A percentile compares a stretch with the other conserved stretches of the same genome.
These are phyloP conservation scores for Strix aluco DNA, from an alignment of 2,113 vertebrate species.

Conservation along the genomic window DNA sequence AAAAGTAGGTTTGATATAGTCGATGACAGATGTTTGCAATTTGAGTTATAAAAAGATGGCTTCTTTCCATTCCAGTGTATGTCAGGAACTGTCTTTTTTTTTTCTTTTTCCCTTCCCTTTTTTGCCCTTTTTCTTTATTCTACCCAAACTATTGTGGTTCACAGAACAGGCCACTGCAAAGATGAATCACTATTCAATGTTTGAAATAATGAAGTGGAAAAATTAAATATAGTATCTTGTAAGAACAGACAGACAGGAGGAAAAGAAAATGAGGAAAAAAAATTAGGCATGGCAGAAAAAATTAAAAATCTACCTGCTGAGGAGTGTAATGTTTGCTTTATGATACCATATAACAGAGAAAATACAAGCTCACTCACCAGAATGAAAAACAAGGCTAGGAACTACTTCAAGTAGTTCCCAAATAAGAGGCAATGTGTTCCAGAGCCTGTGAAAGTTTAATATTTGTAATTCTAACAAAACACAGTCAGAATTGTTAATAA, in stretches of 20 bases:
- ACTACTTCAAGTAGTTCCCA: slow-evolving; percentile 15
- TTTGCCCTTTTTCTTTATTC: slow-evolving; percentile 14
- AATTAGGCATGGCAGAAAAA: background rate
- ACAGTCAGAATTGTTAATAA: slow-evolving; percentile 33
- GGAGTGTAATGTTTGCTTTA: slow-evolving; percentile 28
- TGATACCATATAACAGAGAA: slow-evolving; percentile 35
- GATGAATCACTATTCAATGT: slow-evolving; percentile 55
- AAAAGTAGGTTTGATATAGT: slow-evolving; percentile 46
- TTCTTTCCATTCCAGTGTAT: slow-evolving; percentile 34
- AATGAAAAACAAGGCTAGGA: slow-evolving; percentile 37
- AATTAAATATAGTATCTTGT: slow-evolving; percentile 58
- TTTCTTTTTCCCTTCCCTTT: background rate
- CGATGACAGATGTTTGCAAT: slow-evolving; percentile 38
- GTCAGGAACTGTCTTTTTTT: background rate
- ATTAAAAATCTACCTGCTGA: slow-evolving; percentile 39
- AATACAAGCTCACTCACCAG: background rate
- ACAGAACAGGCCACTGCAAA: slow-evolving; percentile 22
- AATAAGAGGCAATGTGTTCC: background rate
- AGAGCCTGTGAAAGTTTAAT: slow-evolving; percentile 15
- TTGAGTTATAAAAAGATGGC: slow-evolving; percentile 30
- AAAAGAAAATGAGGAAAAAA: slow-evolving; percentile 15
- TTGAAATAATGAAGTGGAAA: slow-evolving; percentile 55
- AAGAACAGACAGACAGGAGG: background rate
- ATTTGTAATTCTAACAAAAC: slow-evolving; percentile 59
- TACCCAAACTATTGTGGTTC: slow-evolving; percentile 49